Conservation (phyloP, 1,140 invertebrate species). For the Heterodera carotae region DNA sequence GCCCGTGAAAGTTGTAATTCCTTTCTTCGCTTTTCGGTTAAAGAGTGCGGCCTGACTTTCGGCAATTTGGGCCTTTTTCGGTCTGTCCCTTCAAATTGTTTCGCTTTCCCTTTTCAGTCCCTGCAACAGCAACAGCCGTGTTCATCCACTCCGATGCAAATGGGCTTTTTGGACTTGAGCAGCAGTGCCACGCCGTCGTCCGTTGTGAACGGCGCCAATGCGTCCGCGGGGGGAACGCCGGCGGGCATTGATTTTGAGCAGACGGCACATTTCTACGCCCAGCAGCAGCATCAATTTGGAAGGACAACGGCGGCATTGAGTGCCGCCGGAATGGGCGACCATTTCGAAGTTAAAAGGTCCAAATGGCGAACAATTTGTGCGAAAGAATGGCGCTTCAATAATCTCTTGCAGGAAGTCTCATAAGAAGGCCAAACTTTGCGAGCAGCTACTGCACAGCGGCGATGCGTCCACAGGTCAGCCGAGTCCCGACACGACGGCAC, state of each 20-base stretch:
- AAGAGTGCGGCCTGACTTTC: too few relatives aligned
- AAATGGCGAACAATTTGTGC: not conserved
- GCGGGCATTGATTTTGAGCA: conserved; percentile 8
- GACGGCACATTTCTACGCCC: not conserved
- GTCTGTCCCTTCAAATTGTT: too few relatives aligned
- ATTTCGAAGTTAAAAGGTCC: not conserved
- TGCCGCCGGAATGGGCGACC: not conserved
- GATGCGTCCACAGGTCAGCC: not conserved
- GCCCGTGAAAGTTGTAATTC: too few relatives aligned
- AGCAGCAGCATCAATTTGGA: conserved; percentile 9
- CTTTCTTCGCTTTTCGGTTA: too few relatives aligned
- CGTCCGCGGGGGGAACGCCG: not conserved
- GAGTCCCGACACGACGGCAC: conserved; percentile 20
- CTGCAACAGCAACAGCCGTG: conserved; percentile 10
- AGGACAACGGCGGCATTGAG: conserved; percentile 11
- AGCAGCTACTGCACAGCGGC: not conserved
- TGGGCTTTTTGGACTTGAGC: conserved; percentile 12
- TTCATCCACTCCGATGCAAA: not conserved
- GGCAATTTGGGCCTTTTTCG: too few relatives aligned
- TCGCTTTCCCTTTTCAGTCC: not conserved
- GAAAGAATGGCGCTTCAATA: not conserved
- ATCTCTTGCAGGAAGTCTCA: not conserved
- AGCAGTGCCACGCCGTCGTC: not conserved
- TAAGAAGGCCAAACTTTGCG: not conserved
- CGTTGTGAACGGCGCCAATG: not conserved